Conservation (phyloP, 2,113 vertebrate species). For the Ageneiosus marmoratus region DNA sequence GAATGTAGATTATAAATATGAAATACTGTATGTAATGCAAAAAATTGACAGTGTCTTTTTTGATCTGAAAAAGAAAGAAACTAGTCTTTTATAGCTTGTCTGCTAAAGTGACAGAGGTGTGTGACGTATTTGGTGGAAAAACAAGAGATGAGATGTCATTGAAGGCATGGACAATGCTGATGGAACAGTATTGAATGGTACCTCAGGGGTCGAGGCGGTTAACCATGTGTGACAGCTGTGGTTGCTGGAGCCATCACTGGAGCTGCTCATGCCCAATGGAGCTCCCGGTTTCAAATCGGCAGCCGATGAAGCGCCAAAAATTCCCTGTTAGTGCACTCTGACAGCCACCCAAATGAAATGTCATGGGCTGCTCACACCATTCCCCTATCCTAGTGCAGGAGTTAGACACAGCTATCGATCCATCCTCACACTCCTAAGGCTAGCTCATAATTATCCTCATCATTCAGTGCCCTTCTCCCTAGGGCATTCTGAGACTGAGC, state of each 20-base stretch:
- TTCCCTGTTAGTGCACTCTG: constrained; percentile 39
- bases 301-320: constrained; percentile 33
- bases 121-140: constrained; percentile 43
- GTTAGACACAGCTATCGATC: constrained; percentile 48
- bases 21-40: background rate
- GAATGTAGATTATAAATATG: background rate
- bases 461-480: constrained; percentile 8
- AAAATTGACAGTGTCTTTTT: background rate
- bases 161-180: constrained; percentile 23
- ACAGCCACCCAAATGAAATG: constrained; percentile 54
- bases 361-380: constrained; percentile 40
- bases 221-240: constrained; percentile 51
- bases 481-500: background rate
- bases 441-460: constrained; percentile 36
- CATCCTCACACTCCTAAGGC: background rate
- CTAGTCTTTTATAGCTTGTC: constrained; percentile 21
- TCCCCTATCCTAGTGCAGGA: constrained; percentile 13
- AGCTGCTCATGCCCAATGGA: constrained; percentile 22
- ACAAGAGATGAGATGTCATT: constrained; percentile 42
- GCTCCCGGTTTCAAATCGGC: constrained; percentile 21
- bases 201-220: constrained; percentile 36
- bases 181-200: constrained; percentile 46
- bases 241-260: constrained; percentile 27
- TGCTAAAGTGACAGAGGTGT: constrained; percentile 16
- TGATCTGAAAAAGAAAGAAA: background rate